Base-by-base conservation (phyloP, 2,113 vertebrate genomes). In the Lates calcarifer region DNA sequence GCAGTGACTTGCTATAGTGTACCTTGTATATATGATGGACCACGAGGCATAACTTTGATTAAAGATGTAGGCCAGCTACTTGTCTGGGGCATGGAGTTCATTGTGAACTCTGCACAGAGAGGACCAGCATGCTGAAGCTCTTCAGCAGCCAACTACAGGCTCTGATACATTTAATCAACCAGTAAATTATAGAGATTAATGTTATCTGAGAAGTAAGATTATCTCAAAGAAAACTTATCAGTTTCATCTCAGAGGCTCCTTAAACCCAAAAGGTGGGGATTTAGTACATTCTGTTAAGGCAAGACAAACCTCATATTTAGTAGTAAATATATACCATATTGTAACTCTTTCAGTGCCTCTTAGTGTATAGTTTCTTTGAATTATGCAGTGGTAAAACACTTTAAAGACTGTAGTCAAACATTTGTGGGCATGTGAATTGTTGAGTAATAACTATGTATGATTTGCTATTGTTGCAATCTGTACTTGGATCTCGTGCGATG, bases 121-220 rank as follows among this genome's bases (percentile, higher is more conserved):
- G 57, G 58, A 80, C 20, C 41, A 71, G 65, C 64, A 61, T 18
- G 37, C 79, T 57, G 17, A 61, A 60, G 45, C 71, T 84, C 55
- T 90, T 85, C 75, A 83, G 67, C 82, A 75, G 88, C 89, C 88
- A 91, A 73, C 75, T 76, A 55, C 76, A 81, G 68, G 62, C 65
- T 87, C 26, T 82, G 83, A 92, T 89, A 82, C 39, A 47, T 92
- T 88, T 85, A 91, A 91, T 93, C 82, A 90, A 47, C 85, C 88
- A 83, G 77, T 85, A 91, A 92, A 92, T 91, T 86, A 91, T 91
- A 84, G 83, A 85, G 83, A 89, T 91, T 80, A 90, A 84, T 84
- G 64, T 61, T 86, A 72, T 82, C 82, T 41, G 49, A 85, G 58
- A 66, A 41, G 79, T 74, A 77, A 87, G 81, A 85, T 91, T 87